phyloP scores from a whole-genome alignment of 1,140 invertebrate genomes.

The Ladona fulva region DNA sequence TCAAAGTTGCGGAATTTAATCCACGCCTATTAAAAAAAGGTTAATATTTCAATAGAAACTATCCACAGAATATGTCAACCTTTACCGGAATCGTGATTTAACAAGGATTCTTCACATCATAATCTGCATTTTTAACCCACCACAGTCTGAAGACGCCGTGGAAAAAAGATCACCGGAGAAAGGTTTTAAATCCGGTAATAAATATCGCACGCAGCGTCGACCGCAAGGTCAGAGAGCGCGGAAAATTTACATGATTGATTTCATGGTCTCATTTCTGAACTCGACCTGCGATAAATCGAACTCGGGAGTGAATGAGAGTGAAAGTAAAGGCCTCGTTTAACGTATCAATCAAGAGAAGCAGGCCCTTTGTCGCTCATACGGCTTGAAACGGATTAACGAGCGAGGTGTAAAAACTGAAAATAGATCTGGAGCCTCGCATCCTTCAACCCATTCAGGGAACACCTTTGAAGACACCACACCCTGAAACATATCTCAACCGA shows the following conservation, averaged over 20 bases:
- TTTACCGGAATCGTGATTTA: too few species aligned
- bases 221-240: too few species aligned
- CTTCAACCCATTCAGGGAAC: background rate
- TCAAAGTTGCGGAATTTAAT: too few species aligned
- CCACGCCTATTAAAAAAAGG: too few species aligned
- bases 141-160: too few species aligned
- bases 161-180: too few species aligned
- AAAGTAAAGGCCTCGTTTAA: background rate
- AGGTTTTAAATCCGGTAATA: too few species aligned
- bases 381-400: background rate
- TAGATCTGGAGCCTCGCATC: background rate
- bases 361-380: background rate
- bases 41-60: too few species aligned
- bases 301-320: background rate
- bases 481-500: background rate
- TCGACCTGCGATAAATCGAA: background rate
- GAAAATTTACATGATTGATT: conserved; percentile 1
- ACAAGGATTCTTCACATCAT: too few species aligned
- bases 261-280: background rate
- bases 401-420: background rate
- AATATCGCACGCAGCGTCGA: too few species aligned
- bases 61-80: too few species aligned
- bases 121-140: too few species aligned
- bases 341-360: background rate
- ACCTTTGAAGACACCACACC: background rate